phyloP scores from a whole-genome alignment of 2,113 vertebrate species.

The Oncorhynchus masou region DNA sequence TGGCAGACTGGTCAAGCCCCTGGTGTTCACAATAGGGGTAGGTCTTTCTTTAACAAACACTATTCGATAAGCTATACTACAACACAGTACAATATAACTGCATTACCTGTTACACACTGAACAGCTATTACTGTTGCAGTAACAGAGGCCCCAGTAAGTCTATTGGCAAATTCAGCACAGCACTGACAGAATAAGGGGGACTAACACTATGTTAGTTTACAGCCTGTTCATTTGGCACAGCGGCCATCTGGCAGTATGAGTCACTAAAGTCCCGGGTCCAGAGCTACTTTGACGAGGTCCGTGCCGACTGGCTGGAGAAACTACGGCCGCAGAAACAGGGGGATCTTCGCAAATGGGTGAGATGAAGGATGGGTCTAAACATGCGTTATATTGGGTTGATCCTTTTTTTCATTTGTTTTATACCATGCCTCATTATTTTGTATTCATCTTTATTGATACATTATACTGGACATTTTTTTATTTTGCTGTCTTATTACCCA shows the following conservation, averaged over 20 bases:
- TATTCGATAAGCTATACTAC: neutral
- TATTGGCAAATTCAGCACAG: neutral
- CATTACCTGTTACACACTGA: neutral
- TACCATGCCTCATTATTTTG: no score
- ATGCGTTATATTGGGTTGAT: no score
- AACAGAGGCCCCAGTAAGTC: neutral
- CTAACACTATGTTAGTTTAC: conserved; percentile 82
- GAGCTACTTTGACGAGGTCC: conserved; percentile 83
- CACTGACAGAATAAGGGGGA: neutral
- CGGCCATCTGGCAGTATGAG: conserved; percentile 97
- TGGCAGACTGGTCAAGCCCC: conserved; percentile 77
- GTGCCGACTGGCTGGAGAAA: conserved; percentile 87
- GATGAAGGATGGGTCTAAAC: no score
- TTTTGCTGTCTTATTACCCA: no score
- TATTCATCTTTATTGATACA: no score
- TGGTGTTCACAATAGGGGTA: conserved; percentile 90
- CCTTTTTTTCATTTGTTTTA: no score
- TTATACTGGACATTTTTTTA: no score
- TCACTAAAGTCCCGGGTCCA: conserved; percentile 86
- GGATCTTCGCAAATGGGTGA: conserved; percentile 85
- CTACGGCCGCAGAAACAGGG: conserved; percentile 85
- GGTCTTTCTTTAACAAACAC: conserved; percentile 36
- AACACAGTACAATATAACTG: neutral
- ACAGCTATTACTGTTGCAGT: neutral
- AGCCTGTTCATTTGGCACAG: conserved; percentile 85